Evolutionary conservation across 2,797 vertebrate genomes (phyloP).

Genomic region (Melanotaenia boesemani): DNA sequence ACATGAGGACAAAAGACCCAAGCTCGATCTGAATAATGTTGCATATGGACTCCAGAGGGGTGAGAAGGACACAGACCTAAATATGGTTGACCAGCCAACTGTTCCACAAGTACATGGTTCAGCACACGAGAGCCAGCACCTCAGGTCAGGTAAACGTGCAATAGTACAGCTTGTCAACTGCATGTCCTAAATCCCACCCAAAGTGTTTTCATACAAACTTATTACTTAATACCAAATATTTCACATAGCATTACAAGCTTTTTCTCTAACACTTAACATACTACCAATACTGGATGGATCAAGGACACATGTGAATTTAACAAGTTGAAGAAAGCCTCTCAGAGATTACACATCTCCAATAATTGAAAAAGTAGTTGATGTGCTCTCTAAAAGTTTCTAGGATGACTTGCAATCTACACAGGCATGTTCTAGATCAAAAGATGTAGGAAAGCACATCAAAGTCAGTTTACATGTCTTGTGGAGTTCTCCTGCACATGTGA

Average conservation of each 20-base stretch:
- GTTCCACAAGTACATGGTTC: background rate
- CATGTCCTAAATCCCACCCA: background rate
- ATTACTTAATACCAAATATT: background rate
- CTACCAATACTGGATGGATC: background rate
- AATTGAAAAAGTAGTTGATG: background rate
- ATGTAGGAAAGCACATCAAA: slow-evolving; percentile 11
- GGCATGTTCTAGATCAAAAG: background rate
- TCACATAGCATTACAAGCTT: background rate
- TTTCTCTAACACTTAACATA: background rate
- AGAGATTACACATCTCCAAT: background rate
- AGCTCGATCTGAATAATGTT: background rate
- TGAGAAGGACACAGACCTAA: background rate
- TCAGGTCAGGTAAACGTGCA: background rate
- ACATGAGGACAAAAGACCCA: background rate
- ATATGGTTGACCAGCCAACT: background rate
- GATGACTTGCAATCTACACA: background rate
- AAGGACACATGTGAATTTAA: background rate
- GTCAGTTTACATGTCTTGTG: background rate
- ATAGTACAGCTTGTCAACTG: background rate
- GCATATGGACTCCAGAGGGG: background rate
- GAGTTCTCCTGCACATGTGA: background rate
- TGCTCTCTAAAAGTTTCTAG: background rate
- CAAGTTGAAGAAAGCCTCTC: background rate
- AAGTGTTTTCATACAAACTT: background rate
- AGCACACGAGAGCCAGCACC: too few species aligned